phyloP scores from a whole-genome alignment of 2,888 invertebrate genomes.

The Aspidiotus destructor region DNA sequence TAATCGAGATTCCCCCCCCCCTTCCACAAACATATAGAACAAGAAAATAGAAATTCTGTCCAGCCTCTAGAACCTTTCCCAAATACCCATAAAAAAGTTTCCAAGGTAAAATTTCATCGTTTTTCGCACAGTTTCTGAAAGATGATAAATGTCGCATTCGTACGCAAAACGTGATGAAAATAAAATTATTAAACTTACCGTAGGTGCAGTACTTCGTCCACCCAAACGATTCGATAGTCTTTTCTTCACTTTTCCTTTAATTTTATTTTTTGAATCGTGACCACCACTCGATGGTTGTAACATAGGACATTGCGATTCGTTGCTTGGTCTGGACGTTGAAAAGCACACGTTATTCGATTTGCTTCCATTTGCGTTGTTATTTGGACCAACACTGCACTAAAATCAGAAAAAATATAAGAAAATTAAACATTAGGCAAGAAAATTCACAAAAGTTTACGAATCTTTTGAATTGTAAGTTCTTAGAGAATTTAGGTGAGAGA shows the following conservation, averaged over 20 bases:
- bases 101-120: no score
- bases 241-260: slow-evolving; percentile 24
- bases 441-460: no score
- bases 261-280: slow-evolving; percentile 39
- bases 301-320: slow-evolving; percentile 55
- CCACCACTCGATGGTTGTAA: slow-evolving; percentile 39
- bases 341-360: slow-evolving; percentile 47
- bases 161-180: no score
- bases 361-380: slow-evolving; percentile 21
- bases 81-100: no score
- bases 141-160: no score
- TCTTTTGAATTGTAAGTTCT: no score
- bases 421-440: background rate
- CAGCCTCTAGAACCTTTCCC: no score
- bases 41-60: no score
- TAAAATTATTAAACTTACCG: slow-evolving; percentile 8
- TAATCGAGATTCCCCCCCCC: no score
- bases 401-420: slow-evolving; percentile 43
- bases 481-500: no score
- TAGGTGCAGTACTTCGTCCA: slow-evolving; percentile 3
- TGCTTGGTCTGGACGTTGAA: slow-evolving; percentile 49
- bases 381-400: slow-evolving; percentile 56
- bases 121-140: no score
- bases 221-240: slow-evolving; percentile 10
- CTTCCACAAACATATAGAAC: no score